A percentile compares a stretch with the other conserved stretches of the same genome.
These are phyloP conservation scores for Rostratula benghalensis DNA, from an alignment of 2,113 vertebrate genomes.

Conservation along the genomic window DNA sequence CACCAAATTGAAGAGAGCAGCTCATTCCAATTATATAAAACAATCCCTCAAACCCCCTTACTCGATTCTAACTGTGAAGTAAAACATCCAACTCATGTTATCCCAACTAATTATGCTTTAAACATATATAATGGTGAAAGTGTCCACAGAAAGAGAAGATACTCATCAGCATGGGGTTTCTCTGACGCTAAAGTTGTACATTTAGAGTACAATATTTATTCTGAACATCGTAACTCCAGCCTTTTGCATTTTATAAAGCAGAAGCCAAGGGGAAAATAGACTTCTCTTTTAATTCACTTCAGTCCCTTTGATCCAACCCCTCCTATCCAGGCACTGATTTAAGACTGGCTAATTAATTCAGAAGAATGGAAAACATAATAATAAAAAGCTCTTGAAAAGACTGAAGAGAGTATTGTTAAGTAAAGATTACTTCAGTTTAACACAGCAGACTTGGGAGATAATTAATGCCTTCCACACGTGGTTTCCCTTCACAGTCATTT, in stretches of 20 bases:
- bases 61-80: slow-evolving; percentile 62
- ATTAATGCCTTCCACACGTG: not conserved
- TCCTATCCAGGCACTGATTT: not conserved
- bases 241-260: not conserved
- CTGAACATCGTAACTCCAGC: not conserved
- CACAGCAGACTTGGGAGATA: not conserved
- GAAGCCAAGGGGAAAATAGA: not conserved
- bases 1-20: slow-evolving; percentile 60
- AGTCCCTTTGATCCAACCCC: not conserved
- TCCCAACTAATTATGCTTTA: slow-evolving; percentile 55
- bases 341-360: slow-evolving; percentile 14
- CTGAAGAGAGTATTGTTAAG: not conserved
- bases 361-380: not conserved
- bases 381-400: not conserved
- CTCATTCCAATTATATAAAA: slow-evolving; percentile 55
- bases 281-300: not conserved
- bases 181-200: slow-evolving; percentile 40
- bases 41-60: slow-evolving; percentile 13
- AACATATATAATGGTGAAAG: slow-evolving; percentile 5
- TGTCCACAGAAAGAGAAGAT: slow-evolving; percentile 22
- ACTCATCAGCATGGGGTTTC: slow-evolving; percentile 22
- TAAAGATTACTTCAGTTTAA: not conserved
- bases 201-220: not conserved
- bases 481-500: not conserved
- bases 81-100: slow-evolving; percentile 46